Percentiles rank a stretch among this genome's conserved stretches.
phyloP scores from a whole-genome alignment of 2,888 invertebrate genomes.

The Troides helena region DNA sequence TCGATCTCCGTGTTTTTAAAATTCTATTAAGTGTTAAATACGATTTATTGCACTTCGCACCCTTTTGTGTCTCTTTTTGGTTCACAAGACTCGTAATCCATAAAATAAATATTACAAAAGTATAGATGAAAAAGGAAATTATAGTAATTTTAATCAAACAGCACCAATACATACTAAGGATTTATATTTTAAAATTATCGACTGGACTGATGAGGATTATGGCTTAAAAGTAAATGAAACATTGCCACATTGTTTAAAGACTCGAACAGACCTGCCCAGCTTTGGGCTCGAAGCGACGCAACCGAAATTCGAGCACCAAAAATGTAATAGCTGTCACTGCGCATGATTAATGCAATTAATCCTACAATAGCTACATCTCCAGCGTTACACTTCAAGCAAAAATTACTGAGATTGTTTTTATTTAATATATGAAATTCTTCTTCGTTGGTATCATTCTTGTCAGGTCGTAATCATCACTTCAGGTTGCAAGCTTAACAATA shows the following conservation, averaged over 20 bases:
- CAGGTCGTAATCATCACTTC: too few relatives aligned
- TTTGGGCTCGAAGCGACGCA: conserved; percentile 44
- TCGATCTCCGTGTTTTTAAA: conserved; percentile 51
- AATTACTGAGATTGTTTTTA: conserved; percentile 32
- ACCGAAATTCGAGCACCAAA: conserved; percentile 78
- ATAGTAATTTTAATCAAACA: too few relatives aligned
- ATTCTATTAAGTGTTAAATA: background rate
- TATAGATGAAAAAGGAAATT: too few relatives aligned
- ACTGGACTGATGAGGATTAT: background rate
- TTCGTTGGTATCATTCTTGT: too few relatives aligned
- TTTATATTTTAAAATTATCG: too few relatives aligned
- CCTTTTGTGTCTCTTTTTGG: conserved; percentile 38
- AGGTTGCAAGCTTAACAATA: too few relatives aligned
- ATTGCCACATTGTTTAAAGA: conserved; percentile 60
- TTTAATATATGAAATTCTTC: background rate
- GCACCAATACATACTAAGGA: too few relatives aligned
- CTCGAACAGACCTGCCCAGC: conserved; percentile 54
- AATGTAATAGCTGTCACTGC: conserved; percentile 79
- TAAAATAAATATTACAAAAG: too few relatives aligned
- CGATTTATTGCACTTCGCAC: too few relatives aligned
- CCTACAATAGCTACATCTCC: conserved; percentile 65
- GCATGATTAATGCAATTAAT: conserved; percentile 79
- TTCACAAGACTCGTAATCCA: too few relatives aligned
- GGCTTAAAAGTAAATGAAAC: conserved; percentile 46
- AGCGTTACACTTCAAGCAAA: conserved; percentile 54